Conservation (phyloP, 2,797 vertebrate genomes). For the Vespertilio murinus region DNA sequence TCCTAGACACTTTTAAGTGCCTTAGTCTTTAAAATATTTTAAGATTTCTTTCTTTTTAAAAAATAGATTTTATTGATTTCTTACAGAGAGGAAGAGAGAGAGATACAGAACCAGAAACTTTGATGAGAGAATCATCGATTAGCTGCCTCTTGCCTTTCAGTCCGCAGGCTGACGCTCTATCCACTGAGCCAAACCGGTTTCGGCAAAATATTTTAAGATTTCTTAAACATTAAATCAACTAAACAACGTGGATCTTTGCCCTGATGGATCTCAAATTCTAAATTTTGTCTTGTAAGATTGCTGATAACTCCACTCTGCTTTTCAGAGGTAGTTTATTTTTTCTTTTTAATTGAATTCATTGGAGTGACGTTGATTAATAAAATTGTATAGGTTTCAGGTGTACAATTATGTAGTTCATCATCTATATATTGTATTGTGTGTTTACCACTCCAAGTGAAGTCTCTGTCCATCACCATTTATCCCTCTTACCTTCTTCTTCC, state of each 20-base stretch:
- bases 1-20: neutral
- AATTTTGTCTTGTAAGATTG: neutral
- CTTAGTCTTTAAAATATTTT: neutral
- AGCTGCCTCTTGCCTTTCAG: too few relatives aligned
- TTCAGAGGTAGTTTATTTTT: neutral
- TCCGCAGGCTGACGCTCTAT: too few relatives aligned
- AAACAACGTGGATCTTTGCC: neutral
- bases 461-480: neutral
- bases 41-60: slow-evolving; percentile 19
- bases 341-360: neutral
- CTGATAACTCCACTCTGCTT: neutral
- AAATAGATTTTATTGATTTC: too few relatives aligned
- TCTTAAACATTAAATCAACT: neutral
- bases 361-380: neutral
- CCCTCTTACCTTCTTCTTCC: neutral
- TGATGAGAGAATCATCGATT: too few relatives aligned
- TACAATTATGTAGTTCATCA: too few relatives aligned
- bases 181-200: too few relatives aligned
- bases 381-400: too few relatives aligned
- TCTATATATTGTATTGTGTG: too few relatives aligned
- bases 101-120: too few relatives aligned
- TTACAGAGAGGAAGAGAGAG: too few relatives aligned
- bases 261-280: neutral
- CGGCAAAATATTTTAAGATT: slow-evolving; percentile 23
- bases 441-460: neutral